Conservation (phyloP, 2,797 vertebrate species). For the Alca torda region DNA sequence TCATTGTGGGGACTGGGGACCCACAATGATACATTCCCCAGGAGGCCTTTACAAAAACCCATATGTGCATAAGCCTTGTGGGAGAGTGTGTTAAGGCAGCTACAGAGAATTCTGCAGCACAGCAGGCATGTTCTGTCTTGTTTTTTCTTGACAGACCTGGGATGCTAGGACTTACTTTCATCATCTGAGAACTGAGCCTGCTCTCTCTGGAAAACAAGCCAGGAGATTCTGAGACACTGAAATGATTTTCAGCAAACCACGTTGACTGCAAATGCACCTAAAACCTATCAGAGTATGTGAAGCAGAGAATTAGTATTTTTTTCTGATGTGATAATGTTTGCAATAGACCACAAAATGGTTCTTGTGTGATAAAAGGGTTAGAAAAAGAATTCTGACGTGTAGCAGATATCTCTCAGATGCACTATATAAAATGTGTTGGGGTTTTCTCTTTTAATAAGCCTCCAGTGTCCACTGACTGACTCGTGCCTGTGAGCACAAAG, state of each 20-base stretch:
- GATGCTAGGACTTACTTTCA: not conserved
- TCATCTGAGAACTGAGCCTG: not conserved
- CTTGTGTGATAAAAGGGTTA: not conserved
- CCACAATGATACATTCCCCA: conserved; percentile 85
- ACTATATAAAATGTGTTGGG: not conserved
- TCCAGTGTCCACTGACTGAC: not conserved
- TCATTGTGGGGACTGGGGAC: conserved; percentile 87
- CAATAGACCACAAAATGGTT: not conserved
- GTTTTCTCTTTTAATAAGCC: not conserved
- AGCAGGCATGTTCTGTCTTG: not conserved
- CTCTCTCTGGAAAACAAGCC: not conserved
- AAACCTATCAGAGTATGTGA: not conserved
- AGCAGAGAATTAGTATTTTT: not conserved
- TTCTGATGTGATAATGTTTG: fast-evolving
- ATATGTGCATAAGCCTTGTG: not conserved
- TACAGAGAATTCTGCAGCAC: not conserved
- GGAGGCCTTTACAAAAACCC: conserved; percentile 89
- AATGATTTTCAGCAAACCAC: not conserved
- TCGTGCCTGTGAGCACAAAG: not conserved
- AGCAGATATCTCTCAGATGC: not conserved
- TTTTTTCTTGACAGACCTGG: not conserved
- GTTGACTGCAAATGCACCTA: not conserved
- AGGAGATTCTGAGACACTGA: not conserved
- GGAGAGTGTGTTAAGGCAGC: not conserved
- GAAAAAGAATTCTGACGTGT: not conserved